Evolutionary conservation across 2,797 vertebrate genomes (phyloP).

Genomic region (Hemitrygon akajei): DNA sequence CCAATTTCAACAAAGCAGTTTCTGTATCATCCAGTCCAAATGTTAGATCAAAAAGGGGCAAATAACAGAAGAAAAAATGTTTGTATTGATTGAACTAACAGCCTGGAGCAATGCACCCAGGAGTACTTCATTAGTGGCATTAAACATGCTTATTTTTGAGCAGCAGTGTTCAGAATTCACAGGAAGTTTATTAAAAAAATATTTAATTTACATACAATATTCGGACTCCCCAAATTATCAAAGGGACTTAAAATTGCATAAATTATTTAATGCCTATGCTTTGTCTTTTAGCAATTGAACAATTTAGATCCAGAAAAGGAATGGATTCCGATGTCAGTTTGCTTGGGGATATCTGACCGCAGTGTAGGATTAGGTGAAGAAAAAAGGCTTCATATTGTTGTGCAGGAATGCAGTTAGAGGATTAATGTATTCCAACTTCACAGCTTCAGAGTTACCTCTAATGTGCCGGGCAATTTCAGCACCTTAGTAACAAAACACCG

Average conservation of each 20-base stretch:
- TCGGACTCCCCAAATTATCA: background rate
- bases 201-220: slow-evolving; percentile 18
- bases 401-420: background rate
- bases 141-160: background rate
- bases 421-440: background rate
- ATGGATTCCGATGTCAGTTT: slow-evolving; percentile 15
- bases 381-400: background rate
- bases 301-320: too few species aligned
- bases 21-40: too few species aligned
- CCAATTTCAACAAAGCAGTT: background rate
- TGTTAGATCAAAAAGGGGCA: background rate
- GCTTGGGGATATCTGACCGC: slow-evolving; percentile 15
- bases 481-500: slow-evolving; percentile 3
- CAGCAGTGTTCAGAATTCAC: background rate
- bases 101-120: background rate
- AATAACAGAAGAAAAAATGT: background rate
- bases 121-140: background rate
- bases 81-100: background rate
- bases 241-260: background rate
- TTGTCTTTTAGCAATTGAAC: background rate
- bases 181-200: background rate
- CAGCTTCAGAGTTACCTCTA: background rate
- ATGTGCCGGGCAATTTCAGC: background rate
- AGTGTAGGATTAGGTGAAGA: background rate
- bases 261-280: slow-evolving; percentile 15